Conservation (phyloP, 2,113 vertebrate species). For the Egretta garzetta region DNA sequence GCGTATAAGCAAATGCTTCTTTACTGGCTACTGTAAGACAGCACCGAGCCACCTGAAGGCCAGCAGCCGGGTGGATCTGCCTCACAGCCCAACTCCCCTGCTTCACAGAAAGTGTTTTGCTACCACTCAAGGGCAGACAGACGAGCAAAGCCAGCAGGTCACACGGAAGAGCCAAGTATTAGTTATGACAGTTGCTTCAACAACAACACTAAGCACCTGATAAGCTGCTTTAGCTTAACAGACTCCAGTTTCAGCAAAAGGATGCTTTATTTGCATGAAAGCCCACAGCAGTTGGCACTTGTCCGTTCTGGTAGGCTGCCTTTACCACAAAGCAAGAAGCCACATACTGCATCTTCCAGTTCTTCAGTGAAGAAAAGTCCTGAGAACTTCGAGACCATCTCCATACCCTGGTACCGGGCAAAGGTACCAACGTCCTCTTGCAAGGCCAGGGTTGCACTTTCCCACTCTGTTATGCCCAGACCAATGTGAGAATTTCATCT, state of each 20-base stretch:
- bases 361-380: neutral
- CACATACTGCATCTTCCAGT: neutral
- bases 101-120: neutral
- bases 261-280: neutral
- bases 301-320: accelerated
- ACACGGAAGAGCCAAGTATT: neutral
- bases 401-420: accelerated
- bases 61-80: accelerated
- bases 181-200: neutral
- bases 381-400: neutral
- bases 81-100: neutral
- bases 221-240: constrained; percentile 7
- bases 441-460: neutral
- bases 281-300: accelerated
- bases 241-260: neutral
- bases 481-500: accelerated
- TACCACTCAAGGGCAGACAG: neutral
- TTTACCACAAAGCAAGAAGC: neutral
- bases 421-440: neutral
- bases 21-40: accelerated
- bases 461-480: neutral
- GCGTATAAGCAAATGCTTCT: neutral
- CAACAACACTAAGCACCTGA: neutral
- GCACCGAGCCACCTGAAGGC: accelerated
- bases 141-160: neutral